A percentile compares a stretch with the other conserved stretches of the same genome.
Evolutionary conservation across 1,140 invertebrate genomes (phyloP).

Genomic region (Drepana arcuata): DNA sequence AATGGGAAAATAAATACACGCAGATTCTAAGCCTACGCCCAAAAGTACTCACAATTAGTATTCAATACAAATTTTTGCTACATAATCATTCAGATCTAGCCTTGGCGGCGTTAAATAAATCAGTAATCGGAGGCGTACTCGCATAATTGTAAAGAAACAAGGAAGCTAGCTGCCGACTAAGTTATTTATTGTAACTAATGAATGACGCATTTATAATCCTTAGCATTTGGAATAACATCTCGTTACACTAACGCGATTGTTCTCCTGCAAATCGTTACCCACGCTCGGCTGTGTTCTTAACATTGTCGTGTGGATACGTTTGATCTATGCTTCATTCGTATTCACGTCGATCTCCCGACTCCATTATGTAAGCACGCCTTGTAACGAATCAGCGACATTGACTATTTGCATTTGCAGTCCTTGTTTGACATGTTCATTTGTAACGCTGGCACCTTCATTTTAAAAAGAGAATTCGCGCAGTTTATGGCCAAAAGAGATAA

Average conservation of each 20-base stretch:
- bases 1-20: neutral
- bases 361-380: constrained; percentile 37
- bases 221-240: neutral
- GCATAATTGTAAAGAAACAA: neutral
- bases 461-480: neutral
- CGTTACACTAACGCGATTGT: too few relatives aligned
- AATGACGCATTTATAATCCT: neutral
- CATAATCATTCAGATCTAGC: too few relatives aligned
- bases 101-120: too few relatives aligned
- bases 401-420: constrained; percentile 22
- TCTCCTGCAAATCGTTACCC: constrained; percentile 4
- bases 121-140: too few relatives aligned
- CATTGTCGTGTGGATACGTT: constrained; percentile 8
- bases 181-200: neutral
- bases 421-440: constrained; percentile 9
- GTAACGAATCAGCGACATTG: constrained; percentile 33
- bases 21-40: neutral
- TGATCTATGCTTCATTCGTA: constrained; percentile 36
- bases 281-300: constrained; percentile 7
- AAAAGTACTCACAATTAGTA: neutral
- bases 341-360: constrained; percentile 27
- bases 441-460: neutral
- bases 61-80: too few relatives aligned
- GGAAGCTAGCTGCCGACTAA: neutral
- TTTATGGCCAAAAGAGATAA: neutral